phyloP scores from a whole-genome alignment of 1,140 invertebrate species.

The Oedothorax gibbosus region DNA sequence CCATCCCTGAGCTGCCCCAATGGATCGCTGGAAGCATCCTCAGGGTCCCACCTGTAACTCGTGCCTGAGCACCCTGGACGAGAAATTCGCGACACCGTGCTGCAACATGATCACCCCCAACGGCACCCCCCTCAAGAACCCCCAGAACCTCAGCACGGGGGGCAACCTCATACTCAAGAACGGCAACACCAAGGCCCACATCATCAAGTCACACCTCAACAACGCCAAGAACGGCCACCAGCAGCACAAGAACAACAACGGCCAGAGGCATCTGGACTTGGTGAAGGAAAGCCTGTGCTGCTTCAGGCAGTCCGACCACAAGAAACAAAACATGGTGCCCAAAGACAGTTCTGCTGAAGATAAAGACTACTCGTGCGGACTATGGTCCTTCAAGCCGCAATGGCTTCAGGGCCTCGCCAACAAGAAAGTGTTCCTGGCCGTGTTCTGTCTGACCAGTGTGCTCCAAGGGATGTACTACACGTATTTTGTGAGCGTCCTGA shows the following conservation, averaged over 20 bases:
- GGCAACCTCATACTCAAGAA: conserved; percentile 35
- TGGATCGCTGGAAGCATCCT: conserved; percentile 50
- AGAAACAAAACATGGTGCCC: background rate
- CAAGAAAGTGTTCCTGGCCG: conserved; percentile 88
- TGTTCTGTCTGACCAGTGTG: conserved; percentile 80
- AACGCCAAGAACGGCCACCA: conserved; percentile 40
- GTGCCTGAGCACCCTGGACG: conserved; percentile 43
- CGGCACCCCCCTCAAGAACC: conserved; percentile 47
- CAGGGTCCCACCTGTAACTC: conserved; percentile 48
- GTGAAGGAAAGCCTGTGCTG: conserved; percentile 53
- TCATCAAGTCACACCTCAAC: conserved; percentile 41
- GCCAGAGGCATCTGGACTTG: conserved; percentile 15
- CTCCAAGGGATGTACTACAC: conserved; percentile 94
- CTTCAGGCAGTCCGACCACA: conserved; percentile 30
- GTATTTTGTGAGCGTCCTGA: conserved; percentile 96
- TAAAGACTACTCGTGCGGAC: conserved; percentile 59
- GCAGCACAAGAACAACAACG: conserved; percentile 27
- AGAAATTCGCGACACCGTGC: background rate
- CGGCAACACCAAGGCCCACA: conserved; percentile 35
- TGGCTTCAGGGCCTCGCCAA: conserved; percentile 84
- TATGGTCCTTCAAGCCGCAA: conserved; percentile 69
- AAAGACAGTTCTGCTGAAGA: conserved; percentile 22
- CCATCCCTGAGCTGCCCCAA: background rate
- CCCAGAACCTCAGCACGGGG: conserved; percentile 41
- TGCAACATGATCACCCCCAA: conserved; percentile 55